Percentiles rank a stretch among this genome's conserved stretches.
phyloP scores from a whole-genome alignment of 1,140 invertebrate species.

The Leptoteleia sp. region DNA sequence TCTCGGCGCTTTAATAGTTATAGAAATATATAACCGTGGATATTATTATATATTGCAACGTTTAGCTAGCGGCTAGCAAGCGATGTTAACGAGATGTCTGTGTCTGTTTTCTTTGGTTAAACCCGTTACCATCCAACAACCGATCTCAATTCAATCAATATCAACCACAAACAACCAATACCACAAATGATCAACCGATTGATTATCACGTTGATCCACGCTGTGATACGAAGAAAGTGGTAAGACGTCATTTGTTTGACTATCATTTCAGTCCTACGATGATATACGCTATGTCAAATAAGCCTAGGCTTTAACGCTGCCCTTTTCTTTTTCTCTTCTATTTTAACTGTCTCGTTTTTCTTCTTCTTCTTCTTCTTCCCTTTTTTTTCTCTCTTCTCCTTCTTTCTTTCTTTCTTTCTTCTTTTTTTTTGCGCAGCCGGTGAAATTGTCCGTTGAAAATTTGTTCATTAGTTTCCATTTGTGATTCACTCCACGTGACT shows the following conservation, averaged over 20 bases:
- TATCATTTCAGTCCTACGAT: slow-evolving; percentile 40
- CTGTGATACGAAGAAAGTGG: slow-evolving; percentile 75
- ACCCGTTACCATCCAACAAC: slow-evolving; percentile 73
- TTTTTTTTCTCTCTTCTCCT: too few relatives aligned
- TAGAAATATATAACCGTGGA: slow-evolving; percentile 63
- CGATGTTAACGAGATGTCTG: slow-evolving; percentile 73
- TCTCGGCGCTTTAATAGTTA: slow-evolving; percentile 54
- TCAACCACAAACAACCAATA: slow-evolving; percentile 69
- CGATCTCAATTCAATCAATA: slow-evolving; percentile 72
- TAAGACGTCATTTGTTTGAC: slow-evolving; percentile 70
- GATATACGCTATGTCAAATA: slow-evolving; percentile 36
- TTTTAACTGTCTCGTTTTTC: too few relatives aligned
- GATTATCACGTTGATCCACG: slow-evolving; percentile 71
- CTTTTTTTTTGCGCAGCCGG: slow-evolving; percentile 35
- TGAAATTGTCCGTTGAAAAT: too few relatives aligned
- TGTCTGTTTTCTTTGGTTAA: slow-evolving; percentile 76
- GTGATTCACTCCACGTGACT: too few relatives aligned
- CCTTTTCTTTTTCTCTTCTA: slow-evolving; percentile 37
- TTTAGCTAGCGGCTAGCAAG: slow-evolving; percentile 69
- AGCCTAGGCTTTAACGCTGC: slow-evolving; percentile 52
- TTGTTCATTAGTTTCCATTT: too few relatives aligned
- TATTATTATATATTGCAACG: slow-evolving; percentile 65
- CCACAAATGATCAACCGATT: slow-evolving; percentile 70
- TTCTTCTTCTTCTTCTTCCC: too few relatives aligned
- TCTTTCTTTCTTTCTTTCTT: too few relatives aligned